Conservation (phyloP, 2,797 vertebrate species). For the Mormyrus proboscirostris region DNA sequence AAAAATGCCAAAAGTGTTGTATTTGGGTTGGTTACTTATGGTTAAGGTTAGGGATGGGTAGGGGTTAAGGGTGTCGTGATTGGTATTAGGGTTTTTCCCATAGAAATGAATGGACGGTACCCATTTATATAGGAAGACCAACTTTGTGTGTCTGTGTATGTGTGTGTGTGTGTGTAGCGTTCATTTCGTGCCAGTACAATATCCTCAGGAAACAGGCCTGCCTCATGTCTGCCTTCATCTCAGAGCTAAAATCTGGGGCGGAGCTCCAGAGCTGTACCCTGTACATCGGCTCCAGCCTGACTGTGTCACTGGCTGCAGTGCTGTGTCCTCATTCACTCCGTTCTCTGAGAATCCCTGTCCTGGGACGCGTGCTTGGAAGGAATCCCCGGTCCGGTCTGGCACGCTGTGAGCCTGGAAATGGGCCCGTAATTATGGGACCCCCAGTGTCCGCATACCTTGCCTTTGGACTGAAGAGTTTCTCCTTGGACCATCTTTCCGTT, state of each 20-base stretch:
- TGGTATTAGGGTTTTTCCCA: too few relatives aligned
- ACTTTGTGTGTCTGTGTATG: background rate
- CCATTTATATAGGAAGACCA: too few relatives aligned
- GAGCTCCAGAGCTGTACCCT: background rate
- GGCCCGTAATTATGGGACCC: background rate
- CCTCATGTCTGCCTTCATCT: background rate
- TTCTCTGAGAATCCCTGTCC: background rate
- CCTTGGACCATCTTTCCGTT: background rate
- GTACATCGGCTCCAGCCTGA: background rate
- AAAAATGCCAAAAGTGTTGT: too few relatives aligned
- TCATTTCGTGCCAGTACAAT: background rate
- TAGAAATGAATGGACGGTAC: too few relatives aligned
- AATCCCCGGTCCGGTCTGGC: background rate
- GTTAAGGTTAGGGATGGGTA: too few relatives aligned
- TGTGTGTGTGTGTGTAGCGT: background rate
- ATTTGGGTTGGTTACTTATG: too few relatives aligned
- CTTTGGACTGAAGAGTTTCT: background rate
- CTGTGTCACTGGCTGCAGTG: background rate
- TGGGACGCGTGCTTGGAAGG: background rate
- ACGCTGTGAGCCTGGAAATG: background rate
- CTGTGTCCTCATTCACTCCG: background rate
- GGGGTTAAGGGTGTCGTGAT: too few relatives aligned
- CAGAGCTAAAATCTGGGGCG: background rate
- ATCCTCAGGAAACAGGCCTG: constrained; percentile 5
- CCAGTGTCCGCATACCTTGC: background rate